phyloP scores from a whole-genome alignment of 2,888 invertebrate genomes.

The Andrena bucephala region DNA sequence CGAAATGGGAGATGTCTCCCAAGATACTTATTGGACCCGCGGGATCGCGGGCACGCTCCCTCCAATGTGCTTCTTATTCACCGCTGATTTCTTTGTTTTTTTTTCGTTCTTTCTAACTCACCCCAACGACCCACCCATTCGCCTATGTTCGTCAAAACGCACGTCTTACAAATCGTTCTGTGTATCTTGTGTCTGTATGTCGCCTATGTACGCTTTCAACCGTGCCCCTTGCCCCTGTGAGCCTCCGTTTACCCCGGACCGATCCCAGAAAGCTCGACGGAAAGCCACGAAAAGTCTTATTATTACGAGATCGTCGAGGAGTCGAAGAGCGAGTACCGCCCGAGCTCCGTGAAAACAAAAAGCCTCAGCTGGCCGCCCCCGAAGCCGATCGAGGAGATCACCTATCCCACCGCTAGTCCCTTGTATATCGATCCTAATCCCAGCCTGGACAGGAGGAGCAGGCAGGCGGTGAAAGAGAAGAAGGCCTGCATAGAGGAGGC shows the following conservation, averaged over 20 bases:
- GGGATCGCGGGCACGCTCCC: slow-evolving; percentile 67
- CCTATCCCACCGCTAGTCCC: slow-evolving; percentile 83
- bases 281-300: slow-evolving; percentile 70
- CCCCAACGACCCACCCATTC: slow-evolving; percentile 56
- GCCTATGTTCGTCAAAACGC: slow-evolving; percentile 43
- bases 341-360: slow-evolving; percentile 76
- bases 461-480: slow-evolving; percentile 77
- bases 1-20: too few relatives aligned
- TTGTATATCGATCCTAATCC: slow-evolving; percentile 83
- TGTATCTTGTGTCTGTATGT: slow-evolving; percentile 30
- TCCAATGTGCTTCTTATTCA: slow-evolving; percentile 81
- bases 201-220: slow-evolving; percentile 19
- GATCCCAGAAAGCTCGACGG: slow-evolving; percentile 58
- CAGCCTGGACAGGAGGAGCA: slow-evolving; percentile 73
- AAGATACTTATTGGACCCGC: background rate
- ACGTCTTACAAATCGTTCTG: slow-evolving; percentile 36
- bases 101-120: slow-evolving; percentile 79
- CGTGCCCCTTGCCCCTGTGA: background rate
- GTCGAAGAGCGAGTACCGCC: slow-evolving; percentile 49
- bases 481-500: slow-evolving; percentile 75
- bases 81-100: slow-evolving; percentile 79
- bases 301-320: slow-evolving; percentile 73
- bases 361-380: slow-evolving; percentile 81
- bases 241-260: background rate
- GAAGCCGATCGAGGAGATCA: slow-evolving; percentile 81